phyloP scores from a whole-genome alignment of 2,797 vertebrate species.

The Tapirus indicus region DNA sequence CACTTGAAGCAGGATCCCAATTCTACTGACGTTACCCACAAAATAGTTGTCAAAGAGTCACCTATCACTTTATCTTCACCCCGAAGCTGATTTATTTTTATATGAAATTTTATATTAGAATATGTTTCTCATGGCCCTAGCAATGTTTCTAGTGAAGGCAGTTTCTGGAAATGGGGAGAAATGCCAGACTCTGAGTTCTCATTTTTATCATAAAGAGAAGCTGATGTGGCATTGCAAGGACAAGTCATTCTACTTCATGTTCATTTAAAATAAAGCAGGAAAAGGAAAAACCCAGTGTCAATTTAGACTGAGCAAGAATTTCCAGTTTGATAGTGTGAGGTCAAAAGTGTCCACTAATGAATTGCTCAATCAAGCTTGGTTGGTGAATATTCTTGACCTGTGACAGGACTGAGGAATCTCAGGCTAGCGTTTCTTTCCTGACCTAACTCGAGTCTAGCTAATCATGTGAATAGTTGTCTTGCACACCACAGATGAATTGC shows the following conservation, averaged over 20 bases:
- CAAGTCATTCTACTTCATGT: not conserved
- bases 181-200: not conserved
- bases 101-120: not conserved
- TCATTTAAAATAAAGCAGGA: slow-evolving; percentile 27
- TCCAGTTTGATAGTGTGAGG: not conserved
- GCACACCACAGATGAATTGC: not conserved
- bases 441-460: not conserved
- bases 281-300: not conserved
- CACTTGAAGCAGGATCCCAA: not conserved
- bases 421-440: not conserved
- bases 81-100: not conserved
- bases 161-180: not conserved
- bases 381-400: not conserved
- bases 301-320: not conserved
- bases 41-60: not conserved
- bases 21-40: not conserved
- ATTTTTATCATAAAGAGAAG: not conserved
- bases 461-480: not conserved
- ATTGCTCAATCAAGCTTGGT: not conserved
- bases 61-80: not conserved
- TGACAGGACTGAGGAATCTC: not conserved
- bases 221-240: not conserved
- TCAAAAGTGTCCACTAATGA: not conserved
- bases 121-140: not conserved
- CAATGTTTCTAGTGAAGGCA: not conserved